Percentiles rank a stretch among this genome's conserved stretches.
Evolutionary conservation across 2,797 vertebrate species (phyloP).

Genomic region (Semaprochilodus insignis): DNA sequence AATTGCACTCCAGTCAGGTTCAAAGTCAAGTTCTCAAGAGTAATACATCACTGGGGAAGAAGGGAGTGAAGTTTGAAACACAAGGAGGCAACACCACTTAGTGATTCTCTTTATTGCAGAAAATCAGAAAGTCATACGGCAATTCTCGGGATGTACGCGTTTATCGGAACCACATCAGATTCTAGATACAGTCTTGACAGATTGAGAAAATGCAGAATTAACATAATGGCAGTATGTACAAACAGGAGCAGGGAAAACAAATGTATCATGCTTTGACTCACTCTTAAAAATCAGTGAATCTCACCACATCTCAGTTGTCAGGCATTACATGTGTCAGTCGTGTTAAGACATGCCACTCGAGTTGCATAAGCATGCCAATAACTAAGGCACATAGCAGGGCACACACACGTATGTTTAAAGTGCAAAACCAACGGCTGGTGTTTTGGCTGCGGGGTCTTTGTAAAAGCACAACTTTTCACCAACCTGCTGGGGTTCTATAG

Average conservation of each 20-base stretch:
- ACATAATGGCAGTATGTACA: conserved; percentile 26
- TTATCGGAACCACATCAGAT: conserved; percentile 4
- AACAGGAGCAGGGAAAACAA: conserved; percentile 7
- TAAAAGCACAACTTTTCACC: background rate
- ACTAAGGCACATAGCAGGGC: conserved; percentile 58
- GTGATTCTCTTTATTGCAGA: conserved; percentile 25
- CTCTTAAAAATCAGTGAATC: conserved; percentile 7
- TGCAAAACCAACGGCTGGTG: conserved; percentile 22
- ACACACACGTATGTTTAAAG: conserved; percentile 36
- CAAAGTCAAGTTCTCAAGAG: too few relatives aligned
- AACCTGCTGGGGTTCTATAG: conserved; percentile 32
- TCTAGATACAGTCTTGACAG: background rate
- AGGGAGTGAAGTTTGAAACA: background rate
- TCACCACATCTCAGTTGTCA: background rate
- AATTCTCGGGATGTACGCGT: conserved; percentile 7
- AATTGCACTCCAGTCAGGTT: too few relatives aligned
- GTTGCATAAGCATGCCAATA: conserved; percentile 54
- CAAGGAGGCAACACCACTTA: background rate
- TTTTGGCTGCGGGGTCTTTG: background rate
- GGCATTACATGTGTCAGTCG: conserved; percentile 25
- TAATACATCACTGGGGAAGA: background rate
- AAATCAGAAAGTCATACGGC: background rate
- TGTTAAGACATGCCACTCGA: conserved; percentile 29
- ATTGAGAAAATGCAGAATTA: conserved; percentile 16
- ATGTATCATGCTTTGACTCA: conserved; percentile 9